Evolutionary conservation across 2,888 invertebrate species (phyloP), one percentile per base, ranked within the genome.

Genomic region (Oscheius sp.): DNA sequence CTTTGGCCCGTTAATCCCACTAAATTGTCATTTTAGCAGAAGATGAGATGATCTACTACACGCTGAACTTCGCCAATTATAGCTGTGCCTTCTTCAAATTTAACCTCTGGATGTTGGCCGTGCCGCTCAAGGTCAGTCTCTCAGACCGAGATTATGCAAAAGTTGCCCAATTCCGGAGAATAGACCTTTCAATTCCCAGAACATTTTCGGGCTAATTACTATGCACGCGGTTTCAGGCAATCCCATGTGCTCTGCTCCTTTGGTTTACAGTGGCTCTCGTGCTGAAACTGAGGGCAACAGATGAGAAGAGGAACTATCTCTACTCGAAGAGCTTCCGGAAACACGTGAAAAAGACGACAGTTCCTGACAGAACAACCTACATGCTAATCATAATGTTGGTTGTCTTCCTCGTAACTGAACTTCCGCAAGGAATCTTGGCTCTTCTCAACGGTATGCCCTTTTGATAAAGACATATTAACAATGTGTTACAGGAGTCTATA

Each of bases 311-410:
- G 32, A 83, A 84, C 50, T 79, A 82, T 76, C 81, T 86, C 87
- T 90, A 85, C 65, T 83, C 82, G 37, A 85, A 85, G 65, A 83
- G 82, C 47, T 84, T 84, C 70, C 81, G 85, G 53, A 84, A 84
- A 57, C 85, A 84, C 48, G 79, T 85, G 11, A 84, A 84, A 68
- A 84, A 83, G 68, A 85, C 85, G n/a, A 85, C 85, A 2, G 81
- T 84, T 32, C 74, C 84, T 11, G 84, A 85, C 63, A 58, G 84
- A n/a, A 85, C 85, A 9, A 85, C 85, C 11, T 83, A 84, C 35
- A 85, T 85, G 81, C 76, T 85, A 0, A 79, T 84, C 13, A 81
- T 84, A 2, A 83, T 85, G 82, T 73, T 85, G 50, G 76, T 80
- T 2, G 85, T 85, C 1, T 85, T 85, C 70, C 74, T 85, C 65